Percentiles rank a stretch among this genome's conserved stretches.
phyloP scores from a whole-genome alignment of 2,888 invertebrate species.

The Blomia tropicalis region DNA sequence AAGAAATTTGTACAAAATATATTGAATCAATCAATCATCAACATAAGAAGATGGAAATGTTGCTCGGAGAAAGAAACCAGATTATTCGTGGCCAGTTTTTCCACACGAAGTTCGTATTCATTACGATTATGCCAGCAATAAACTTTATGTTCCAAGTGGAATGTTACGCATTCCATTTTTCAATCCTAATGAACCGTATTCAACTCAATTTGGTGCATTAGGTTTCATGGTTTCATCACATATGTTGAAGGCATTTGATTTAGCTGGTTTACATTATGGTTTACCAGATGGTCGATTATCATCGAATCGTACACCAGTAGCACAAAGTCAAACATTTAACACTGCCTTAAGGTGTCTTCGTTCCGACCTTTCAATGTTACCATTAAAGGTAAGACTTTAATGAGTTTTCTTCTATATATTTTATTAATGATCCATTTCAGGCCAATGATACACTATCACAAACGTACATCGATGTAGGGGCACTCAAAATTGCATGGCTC shows the following conservation, averaged over 20 bases:
- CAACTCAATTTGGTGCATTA: constrained; percentile 41
- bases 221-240: constrained; percentile 41
- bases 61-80: constrained; percentile 21
- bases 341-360: background rate
- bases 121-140: constrained; percentile 31
- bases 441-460: constrained; percentile 15
- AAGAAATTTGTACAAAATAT: constrained; percentile 27
- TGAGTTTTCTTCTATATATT: background rate
- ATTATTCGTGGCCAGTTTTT: constrained; percentile 27
- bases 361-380: background rate
- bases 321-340: background rate
- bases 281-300: constrained; percentile 18
- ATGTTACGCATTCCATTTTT: constrained; percentile 38
- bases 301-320: background rate
- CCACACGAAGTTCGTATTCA: constrained; percentile 25
- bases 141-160: constrained; percentile 38
- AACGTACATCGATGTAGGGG: constrained; percentile 26
- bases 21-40: constrained; percentile 26
- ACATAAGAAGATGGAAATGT: constrained; percentile 27
- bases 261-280: constrained; percentile 36
- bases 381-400: background rate
- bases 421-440: background rate
- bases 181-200: constrained; percentile 38
- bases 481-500: constrained; percentile 28
- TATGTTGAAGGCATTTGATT: constrained; percentile 39